A percentile compares a stretch with the other conserved stretches of the same genome.
These are phyloP conservation scores for Helicoverpa zea DNA, from an alignment of 1,140 invertebrate species.

Conservation along the genomic window DNA sequence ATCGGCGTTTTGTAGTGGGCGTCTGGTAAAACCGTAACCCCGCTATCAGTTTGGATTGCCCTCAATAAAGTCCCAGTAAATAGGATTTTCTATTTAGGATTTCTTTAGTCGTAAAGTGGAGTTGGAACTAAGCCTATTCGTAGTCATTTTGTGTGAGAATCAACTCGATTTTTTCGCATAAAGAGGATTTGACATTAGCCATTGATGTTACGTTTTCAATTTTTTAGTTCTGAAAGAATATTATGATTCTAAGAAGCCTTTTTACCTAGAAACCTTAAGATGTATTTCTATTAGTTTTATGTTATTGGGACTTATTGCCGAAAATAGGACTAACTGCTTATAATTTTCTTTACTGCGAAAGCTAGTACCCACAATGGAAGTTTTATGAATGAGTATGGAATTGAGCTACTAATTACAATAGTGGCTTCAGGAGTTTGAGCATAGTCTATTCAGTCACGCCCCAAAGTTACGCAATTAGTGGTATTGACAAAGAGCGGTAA, in stretches of 20 bases:
- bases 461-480: slow-evolving; percentile 29
- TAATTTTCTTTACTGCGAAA: no score
- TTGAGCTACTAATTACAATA: neutral
- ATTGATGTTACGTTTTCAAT: neutral
- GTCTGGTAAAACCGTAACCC: slow-evolving; percentile 9
- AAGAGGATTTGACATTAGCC: neutral
- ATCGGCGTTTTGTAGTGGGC: slow-evolving; percentile 5
- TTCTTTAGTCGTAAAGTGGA: slow-evolving; percentile 12
- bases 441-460: slow-evolving; percentile 11
- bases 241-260: neutral
- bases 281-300: no score
- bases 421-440: neutral
- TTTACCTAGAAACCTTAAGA: neutral
- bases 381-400: slow-evolving; percentile 1
- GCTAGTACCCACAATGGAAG: neutral
- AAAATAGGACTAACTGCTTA: neutral
- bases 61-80: slow-evolving; percentile 26
- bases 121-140: neutral
- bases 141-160: neutral
- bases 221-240: neutral
- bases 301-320: no score
- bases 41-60: slow-evolving; percentile 20
- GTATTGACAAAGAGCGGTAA: slow-evolving; percentile 21
- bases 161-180: neutral
- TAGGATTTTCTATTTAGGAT: slow-evolving; percentile 22